Conservation (phyloP, 2,888 invertebrate genomes). For the Ischnura elegans region DNA sequence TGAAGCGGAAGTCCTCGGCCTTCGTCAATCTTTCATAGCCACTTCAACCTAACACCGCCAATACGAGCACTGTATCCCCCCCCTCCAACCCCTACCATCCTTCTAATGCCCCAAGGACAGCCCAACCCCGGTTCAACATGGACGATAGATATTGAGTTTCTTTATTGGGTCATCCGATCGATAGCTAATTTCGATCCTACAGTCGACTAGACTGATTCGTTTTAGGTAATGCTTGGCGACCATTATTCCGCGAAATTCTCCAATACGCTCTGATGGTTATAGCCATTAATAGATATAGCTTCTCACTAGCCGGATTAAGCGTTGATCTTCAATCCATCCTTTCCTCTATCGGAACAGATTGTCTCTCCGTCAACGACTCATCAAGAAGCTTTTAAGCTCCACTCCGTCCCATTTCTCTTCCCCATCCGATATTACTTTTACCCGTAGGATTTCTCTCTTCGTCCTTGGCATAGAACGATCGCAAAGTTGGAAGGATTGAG, state of each 20-base stretch:
- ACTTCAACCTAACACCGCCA: not conserved
- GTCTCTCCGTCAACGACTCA: not conserved
- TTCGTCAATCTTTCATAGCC: not conserved
- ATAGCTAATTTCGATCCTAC: constrained; percentile 2
- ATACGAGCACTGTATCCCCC: not conserved
- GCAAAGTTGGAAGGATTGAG: no score
- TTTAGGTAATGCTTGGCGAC: not conserved
- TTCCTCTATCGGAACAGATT: not conserved
- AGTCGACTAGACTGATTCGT: not conserved
- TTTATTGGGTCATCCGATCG: constrained; percentile 14
- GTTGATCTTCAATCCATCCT: not conserved
- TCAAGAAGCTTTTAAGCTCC: not conserved
- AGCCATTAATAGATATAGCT: not conserved
- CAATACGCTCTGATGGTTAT: not conserved
- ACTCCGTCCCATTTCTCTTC: not conserved
- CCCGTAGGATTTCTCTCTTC: not conserved
- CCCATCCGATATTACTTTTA: not conserved
- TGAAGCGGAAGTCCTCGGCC: not conserved
- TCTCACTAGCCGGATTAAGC: not conserved
- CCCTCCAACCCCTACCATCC: no score
- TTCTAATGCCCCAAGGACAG: not conserved
- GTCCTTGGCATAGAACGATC: not conserved
- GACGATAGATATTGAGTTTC: constrained; percentile 25
- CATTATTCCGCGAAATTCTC: not conserved
- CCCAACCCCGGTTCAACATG: not conserved